Percentiles rank a stretch among this genome's conserved stretches.
These are phyloP conservation scores for Lasioglossum zephyrum DNA, from an alignment of 2,888 invertebrate genomes.

Conservation along the genomic window DNA sequence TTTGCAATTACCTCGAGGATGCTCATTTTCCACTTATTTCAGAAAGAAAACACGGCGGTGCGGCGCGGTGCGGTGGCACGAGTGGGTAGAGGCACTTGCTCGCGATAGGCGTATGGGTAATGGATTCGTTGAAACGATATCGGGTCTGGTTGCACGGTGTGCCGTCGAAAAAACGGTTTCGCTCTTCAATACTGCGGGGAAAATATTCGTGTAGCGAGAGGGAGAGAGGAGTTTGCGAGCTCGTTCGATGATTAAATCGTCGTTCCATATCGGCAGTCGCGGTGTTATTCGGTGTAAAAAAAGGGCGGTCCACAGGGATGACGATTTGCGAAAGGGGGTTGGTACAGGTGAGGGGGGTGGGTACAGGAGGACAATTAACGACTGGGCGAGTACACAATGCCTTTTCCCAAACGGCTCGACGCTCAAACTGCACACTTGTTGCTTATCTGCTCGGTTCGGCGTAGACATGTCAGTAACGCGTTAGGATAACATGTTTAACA, in stretches of 20 bases:
- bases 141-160: constrained; percentile 10
- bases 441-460: constrained; percentile 79
- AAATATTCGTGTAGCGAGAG: constrained; percentile 37
- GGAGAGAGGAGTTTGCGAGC: constrained; percentile 18
- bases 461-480: constrained; percentile 79
- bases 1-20: not conserved
- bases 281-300: constrained; percentile 56
- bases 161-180: constrained; percentile 16
- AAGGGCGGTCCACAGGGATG: constrained; percentile 49
- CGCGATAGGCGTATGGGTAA: constrained; percentile 9
- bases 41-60: not conserved
- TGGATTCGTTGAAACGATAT: constrained; percentile 18
- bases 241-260: constrained; percentile 64
- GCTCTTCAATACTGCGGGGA: constrained; percentile 19
- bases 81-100: not conserved
- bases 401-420: constrained; percentile 73
- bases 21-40: not conserved
- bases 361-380: constrained; percentile 67
- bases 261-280: constrained; percentile 63
- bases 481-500: constrained; percentile 82
- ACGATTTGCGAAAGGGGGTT: constrained; percentile 33
- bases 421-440: constrained; percentile 76
- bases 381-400: constrained; percentile 71
- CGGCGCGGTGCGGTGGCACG: not conserved
- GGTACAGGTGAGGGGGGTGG: constrained; percentile 32